phyloP scores from a whole-genome alignment of 2,797 vertebrate genomes.

The Melanotaenia trifasciata region DNA sequence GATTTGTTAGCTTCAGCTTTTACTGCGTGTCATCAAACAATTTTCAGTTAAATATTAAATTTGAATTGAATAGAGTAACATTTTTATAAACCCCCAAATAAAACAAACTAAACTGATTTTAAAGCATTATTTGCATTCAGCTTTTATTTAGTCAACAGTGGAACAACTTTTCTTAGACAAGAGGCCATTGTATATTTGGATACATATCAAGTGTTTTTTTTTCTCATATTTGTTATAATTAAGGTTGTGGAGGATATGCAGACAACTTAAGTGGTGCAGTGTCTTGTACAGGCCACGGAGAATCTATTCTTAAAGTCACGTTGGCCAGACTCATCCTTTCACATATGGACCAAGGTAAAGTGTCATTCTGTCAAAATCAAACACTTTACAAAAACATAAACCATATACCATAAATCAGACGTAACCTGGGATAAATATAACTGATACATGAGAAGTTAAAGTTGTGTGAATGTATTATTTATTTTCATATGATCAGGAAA shows the following conservation, averaged over 20 bases:
- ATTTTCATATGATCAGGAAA: neutral
- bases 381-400: neutral
- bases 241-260: slow-evolving; percentile 77
- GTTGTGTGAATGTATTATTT: neutral
- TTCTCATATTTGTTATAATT: slow-evolving; percentile 19
- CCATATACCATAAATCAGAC: neutral
- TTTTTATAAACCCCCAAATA: too few relatives aligned
- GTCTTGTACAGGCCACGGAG: slow-evolving; percentile 78
- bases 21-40: neutral
- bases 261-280: slow-evolving; percentile 77
- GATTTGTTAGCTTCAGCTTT: neutral
- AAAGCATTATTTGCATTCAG: neutral
- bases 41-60: neutral
- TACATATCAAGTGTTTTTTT: neutral
- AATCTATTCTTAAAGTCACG: slow-evolving; percentile 83
- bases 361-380: slow-evolving; percentile 1
- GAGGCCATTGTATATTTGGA: too few relatives aligned
- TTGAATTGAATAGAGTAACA: too few relatives aligned
- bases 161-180: too few relatives aligned
- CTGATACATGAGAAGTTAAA: neutral
- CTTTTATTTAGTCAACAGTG: neutral
- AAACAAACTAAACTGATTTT: too few relatives aligned
- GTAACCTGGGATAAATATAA: neutral
- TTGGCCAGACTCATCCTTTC: slow-evolving; percentile 81
- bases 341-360: slow-evolving; percentile 79